Evolutionary conservation across 2,888 invertebrate species (phyloP), one percentile per base, ranked within the genome.

Genomic region (Tuberolachnus salignus): DNA sequence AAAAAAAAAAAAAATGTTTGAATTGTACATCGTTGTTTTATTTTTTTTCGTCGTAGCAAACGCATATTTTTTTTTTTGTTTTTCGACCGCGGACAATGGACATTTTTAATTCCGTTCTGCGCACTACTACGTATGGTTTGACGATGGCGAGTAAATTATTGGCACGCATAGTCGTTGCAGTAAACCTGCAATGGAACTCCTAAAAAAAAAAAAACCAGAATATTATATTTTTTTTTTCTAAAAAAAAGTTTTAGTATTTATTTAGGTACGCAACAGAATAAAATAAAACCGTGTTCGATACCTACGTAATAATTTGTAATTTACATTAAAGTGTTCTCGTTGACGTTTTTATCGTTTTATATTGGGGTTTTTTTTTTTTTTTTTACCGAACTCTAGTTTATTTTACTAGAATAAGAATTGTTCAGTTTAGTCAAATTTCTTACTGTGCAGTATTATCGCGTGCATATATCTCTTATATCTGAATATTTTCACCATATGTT

Each of bases 401-500:
- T 53, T 19, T 13, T 44, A 1, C 42, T 44, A n/a, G n/a, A n/a
- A n/a, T n/a, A n/a, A n/a, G n/a, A n/a, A n/a, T n/a, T n/a, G n/a
- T n/a, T n/a, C n/a, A n/a, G n/a, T n/a, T 1, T 10, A 1, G 55
- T 55, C 21, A 42, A 55, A 21, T 55, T 55, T 70, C 67, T 42
- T 44, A 44, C n/a, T n/a, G n/a, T n/a, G n/a, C n/a, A n/a, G n/a
- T n/a, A n/a, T n/a, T n/a, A n/a, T n/a, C n/a, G n/a, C n/a, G n/a
- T n/a, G n/a, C n/a, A n/a, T n/a, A n/a, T n/a, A n/a, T n/a, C n/a
- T n/a, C n/a, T n/a, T n/a, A n/a, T n/a, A 42, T 70, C 44, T 57
- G 57, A 64, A 44, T 16, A 13, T 57, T 44, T 57, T 44, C 16
- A 57, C 70, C 70, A 70, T 44, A 23, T 70, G 70, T 57, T 8